Evolutionary conservation across 2,113 vertebrate species (phyloP).

Genomic region (Synodontis membranacea): DNA sequence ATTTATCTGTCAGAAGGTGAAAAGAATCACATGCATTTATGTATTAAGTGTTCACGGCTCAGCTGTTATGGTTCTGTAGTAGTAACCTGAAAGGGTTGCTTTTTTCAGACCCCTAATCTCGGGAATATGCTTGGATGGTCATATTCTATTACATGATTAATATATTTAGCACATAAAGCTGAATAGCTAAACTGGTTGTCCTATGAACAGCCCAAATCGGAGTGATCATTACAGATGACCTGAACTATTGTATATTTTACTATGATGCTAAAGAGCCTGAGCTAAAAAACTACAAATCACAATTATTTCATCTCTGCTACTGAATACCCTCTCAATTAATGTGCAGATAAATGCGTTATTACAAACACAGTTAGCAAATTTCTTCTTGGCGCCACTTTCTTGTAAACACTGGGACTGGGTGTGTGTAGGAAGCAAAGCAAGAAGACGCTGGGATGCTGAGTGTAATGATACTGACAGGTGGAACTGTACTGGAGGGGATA

Average conservation of each 20-base stretch:
- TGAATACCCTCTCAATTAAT: conserved; percentile 37
- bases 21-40: neutral
- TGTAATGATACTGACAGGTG: conserved; percentile 18
- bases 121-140: neutral
- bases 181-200: no score
- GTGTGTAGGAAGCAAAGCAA: neutral
- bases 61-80: neutral
- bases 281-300: conserved; percentile 1
- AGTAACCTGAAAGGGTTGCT: neutral
- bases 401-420: neutral
- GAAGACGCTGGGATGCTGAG: conserved; percentile 34
- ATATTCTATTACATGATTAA: neutral
- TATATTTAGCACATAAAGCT: neutral
- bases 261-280: neutral
- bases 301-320: neutral
- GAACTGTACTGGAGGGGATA: conserved; percentile 25
- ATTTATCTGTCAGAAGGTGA: neutral
- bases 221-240: neutral
- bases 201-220: neutral
- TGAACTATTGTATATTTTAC: neutral
- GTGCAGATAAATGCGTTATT: conserved; percentile 18
- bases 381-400: neutral
- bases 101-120: neutral
- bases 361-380: neutral
- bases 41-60: neutral